Evolutionary conservation across 1,140 invertebrate species (phyloP), one percentile per base, ranked within the genome.

Genomic region (Calliopsis andreniformis): DNA sequence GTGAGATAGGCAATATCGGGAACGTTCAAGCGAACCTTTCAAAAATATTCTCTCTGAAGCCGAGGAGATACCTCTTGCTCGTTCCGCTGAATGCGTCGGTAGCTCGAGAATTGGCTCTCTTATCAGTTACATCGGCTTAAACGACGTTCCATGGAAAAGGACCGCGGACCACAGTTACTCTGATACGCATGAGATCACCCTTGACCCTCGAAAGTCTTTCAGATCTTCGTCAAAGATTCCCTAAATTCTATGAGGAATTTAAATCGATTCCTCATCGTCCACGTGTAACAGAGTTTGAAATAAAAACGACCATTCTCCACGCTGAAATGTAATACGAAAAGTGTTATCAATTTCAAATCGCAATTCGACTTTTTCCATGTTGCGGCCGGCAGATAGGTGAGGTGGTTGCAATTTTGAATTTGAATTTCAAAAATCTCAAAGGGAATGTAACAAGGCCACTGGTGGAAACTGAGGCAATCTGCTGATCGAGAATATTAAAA

Each of bases 401-500:
- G 10, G 4, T 10, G 45, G 7, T 47, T 5, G 45, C n/a, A 3
- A 32, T 35, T 20, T 3, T 10, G 45, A 62, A 62, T 63, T 63
- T 51, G 25, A 30, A 63, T 56, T 68, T 68, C 14, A 63, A 72
- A 18, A 14, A 2, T 25, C 32, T 1, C 10, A 14, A 20, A 12
- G 7, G 20, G 1, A 32, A 3, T 6, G 25, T 1, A 43, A 39
- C 25, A 14, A 35, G 47, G 10, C 18, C 47, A 7, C 23, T 10
- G 10, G 0, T 0, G 53, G 8, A 56, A 12, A 23, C 14, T 10
- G 49, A 30, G 25, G 25, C 28, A 16, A 28, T 55, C 53, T 23
- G 16, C 28, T 25, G n/a, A 42, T 39, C 49, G n/a, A 8, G 59
- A 53, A 64, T 73, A 73, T 73, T 73, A 43, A 72, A 72, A 64